phyloP scores from a whole-genome alignment of 1,140 invertebrate species.

The Gryon sp. region DNA sequence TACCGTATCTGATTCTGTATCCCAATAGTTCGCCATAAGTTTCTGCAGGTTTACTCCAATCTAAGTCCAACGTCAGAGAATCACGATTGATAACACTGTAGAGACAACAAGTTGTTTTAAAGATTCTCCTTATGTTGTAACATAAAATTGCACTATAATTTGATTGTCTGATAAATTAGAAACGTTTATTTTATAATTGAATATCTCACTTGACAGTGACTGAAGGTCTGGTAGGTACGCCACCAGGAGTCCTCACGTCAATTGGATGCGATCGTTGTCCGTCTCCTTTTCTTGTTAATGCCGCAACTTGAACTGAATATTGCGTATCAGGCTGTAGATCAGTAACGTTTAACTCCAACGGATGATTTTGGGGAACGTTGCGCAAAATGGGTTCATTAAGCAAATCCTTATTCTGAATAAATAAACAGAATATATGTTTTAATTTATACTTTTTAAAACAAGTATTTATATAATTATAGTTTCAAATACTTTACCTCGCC shows the following conservation, averaged over 20 bases:
- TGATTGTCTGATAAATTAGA: constrained; percentile 6
- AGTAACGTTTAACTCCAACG: constrained; percentile 90
- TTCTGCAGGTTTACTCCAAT: constrained; percentile 92
- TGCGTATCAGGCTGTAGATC: constrained; percentile 95
- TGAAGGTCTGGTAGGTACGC: constrained; percentile 93
- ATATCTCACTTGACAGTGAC: constrained; percentile 88
- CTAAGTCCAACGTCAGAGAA: constrained; percentile 91
- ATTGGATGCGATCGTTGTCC: constrained; percentile 91
- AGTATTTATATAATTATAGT: too few relatives aligned
- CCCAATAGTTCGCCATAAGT: constrained; percentile 93
- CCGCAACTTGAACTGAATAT: constrained; percentile 96
- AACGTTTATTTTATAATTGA: constrained; percentile 11
- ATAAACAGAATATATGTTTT: not conserved
- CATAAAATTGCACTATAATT: constrained; percentile 8
- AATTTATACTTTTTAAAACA: too few relatives aligned
- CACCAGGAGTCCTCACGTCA: constrained; percentile 93
- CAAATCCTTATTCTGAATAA: constrained; percentile 83
- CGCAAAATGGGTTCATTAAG: constrained; percentile 91
- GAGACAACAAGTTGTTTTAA: constrained; percentile 15
- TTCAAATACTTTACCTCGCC: constrained; percentile 83
- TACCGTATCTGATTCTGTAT: constrained; percentile 92
- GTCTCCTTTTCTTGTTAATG: constrained; percentile 95
- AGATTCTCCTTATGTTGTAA: not conserved
- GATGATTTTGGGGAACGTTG: constrained; percentile 89
- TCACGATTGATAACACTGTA: constrained; percentile 87